These are phyloP conservation scores for Falco novaeseelandiae DNA, from an alignment of 2,797 vertebrate species.

Conservation along the genomic window DNA sequence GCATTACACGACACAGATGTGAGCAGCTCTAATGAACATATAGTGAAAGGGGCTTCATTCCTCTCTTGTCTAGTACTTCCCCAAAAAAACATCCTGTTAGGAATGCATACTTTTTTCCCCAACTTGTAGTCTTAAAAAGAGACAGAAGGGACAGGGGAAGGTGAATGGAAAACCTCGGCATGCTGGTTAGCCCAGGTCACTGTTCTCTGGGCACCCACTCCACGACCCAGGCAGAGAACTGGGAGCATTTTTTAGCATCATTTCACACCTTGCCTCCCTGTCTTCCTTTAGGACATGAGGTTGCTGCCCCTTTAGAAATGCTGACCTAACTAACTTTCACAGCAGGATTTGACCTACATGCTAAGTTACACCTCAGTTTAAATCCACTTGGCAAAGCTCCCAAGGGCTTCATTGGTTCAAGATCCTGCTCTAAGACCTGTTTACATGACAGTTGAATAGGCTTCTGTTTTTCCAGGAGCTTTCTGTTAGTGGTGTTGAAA, in stretches of 20 bases:
- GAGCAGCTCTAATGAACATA: not conserved
- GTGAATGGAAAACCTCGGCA: not conserved
- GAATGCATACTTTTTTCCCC: not conserved
- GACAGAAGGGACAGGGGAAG: not conserved
- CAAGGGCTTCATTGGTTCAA: not conserved
- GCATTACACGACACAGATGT: not conserved
- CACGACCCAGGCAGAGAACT: not conserved
- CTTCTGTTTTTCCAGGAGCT: not conserved
- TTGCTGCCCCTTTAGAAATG: not conserved
- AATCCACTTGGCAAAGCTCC: not conserved
- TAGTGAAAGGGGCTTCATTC: not conserved
- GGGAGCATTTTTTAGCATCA: not conserved
- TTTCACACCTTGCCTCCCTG: not conserved
- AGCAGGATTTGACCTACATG: not conserved
- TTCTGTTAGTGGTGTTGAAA: not conserved
- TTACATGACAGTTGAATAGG: not conserved
- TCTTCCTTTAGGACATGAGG: not conserved
- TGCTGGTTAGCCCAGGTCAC: not conserved
- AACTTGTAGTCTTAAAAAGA: not conserved
- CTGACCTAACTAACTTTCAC: not conserved
- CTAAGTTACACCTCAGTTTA: not conserved
- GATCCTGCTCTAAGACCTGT: not conserved
- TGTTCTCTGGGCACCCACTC: not conserved
- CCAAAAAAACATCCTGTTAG: not conserved
- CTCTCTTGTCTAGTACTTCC: fast-evolving